Evolutionary conservation across 2,113 vertebrate genomes (phyloP), one percentile per base, ranked within the genome.

Genomic region (Ictidomys tridecemlineatus): DNA sequence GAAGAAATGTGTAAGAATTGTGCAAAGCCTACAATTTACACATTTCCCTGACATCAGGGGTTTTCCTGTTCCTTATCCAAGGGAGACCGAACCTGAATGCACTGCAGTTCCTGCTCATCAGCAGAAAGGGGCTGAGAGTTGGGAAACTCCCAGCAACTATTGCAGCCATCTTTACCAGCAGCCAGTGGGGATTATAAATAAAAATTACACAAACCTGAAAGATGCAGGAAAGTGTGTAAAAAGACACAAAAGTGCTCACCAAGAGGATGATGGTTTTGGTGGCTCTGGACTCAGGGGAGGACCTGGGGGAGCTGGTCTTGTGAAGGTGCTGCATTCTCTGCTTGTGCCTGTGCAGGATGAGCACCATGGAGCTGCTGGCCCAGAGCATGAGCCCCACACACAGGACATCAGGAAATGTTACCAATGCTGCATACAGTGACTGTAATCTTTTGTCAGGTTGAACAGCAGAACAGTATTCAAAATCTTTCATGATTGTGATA

Each of bases 151-250:
- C n/a, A 34, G 45, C 42, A 18, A 51, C 8, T 17, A 42, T 30
- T 1, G 14, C n/a, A 63, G 58, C 24, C 8, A 18, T 28, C 3
- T 30, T 14, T 26, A 17, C 6, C n/a, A 30, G 7, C 3, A 61
- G 12, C 22, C 12, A 30, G 13, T 10, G 45, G 45, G 67, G 18
- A 34, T 42, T 53, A 82, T 18, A 30, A 34, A 2, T 16, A 26
- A 51, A 4, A 51, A 5, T 0, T 13, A 34, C 1, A 7, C 2
- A 58, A 26, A 14, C 0, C 2, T 69, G 45, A 4, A 24, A 73
- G 24, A 58, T 1, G 20, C 45, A 70, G 51, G 72, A 39, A 18
- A 70, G 4, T 22, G 12, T 13, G 17, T 61, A 48, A 6, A 85
- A 61, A 14, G 3, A 78, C 18, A 85, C 32, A 18, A 61, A 91